A percentile compares a stretch with the other conserved stretches of the same genome.
phyloP scores from a whole-genome alignment of 2,113 vertebrate species.

The Sceloporus tristichus region DNA sequence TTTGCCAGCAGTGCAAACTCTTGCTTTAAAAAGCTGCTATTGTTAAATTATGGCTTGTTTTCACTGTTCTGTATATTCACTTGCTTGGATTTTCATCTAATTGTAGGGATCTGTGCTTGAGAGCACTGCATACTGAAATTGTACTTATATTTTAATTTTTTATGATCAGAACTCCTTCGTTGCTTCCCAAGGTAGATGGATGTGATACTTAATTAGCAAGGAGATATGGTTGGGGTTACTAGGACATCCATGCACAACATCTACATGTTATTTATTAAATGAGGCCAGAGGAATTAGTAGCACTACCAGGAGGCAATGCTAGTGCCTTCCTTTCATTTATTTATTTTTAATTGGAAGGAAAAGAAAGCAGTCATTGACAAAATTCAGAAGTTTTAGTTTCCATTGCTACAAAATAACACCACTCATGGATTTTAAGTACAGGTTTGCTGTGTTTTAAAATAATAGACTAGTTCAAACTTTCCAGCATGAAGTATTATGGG shows the following conservation, averaged over 20 bases:
- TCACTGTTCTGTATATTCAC: background rate
- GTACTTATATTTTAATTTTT: constrained; percentile 70
- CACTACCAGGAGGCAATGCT: background rate
- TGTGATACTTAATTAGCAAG: constrained; percentile 67
- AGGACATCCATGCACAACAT: constrained; percentile 42
- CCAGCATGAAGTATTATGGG: background rate
- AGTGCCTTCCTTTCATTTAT: constrained; percentile 16
- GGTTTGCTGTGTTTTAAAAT: too few relatives aligned
- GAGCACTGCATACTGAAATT: background rate
- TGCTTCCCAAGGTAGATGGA: constrained; percentile 59
- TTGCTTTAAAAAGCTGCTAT: constrained; percentile 36
- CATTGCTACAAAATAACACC: constrained; percentile 20
- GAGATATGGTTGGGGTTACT: constrained; percentile 39
- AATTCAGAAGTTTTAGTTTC: constrained; percentile 6
- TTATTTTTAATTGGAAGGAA: background rate
- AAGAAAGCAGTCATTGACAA: background rate
- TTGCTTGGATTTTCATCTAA: constrained; percentile 30
- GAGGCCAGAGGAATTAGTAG: background rate
- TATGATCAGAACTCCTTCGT: constrained; percentile 63
- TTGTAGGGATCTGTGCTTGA: constrained; percentile 44
- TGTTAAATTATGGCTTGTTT: constrained; percentile 25
- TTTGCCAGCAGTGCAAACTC: constrained; percentile 59
- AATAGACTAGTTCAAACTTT: background rate
- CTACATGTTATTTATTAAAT: constrained; percentile 26
- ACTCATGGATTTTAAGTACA: too few relatives aligned